Evolutionary conservation across 1,140 invertebrate species (phyloP), one percentile per base, ranked within the genome.

Genomic region (Apis florea): DNA sequence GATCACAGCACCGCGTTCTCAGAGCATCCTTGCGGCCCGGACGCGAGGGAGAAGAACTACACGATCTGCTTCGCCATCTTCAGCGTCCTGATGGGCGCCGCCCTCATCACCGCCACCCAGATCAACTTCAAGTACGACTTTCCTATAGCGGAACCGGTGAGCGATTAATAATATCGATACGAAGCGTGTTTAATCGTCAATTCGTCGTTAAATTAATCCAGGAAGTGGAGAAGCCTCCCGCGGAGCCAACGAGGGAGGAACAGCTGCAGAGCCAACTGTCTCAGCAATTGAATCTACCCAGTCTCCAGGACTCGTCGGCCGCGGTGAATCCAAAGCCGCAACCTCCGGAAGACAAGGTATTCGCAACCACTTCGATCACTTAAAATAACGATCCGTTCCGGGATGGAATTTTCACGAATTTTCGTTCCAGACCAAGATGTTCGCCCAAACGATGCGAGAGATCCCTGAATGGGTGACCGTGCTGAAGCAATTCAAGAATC

Each of bases 21-120:
- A 17, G 95, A 97, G 86, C 97, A 98, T 93, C 98, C 98, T 0
- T 99, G 99, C 91, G 96, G 96, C 1, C 97, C 97, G 2, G 96
- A 97, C 85, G 95, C 96, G 77, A 96, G 96, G 90, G 98, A 99
- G 91, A 98, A 99, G 90, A 99, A 99, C 92, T 99, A 99, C 92
- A 99, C 98, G 8, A 98, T 99, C 67, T 99, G 99, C 93, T 99
- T 99, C 93, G 98, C 98, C 0, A 98, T 98, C 21, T 99, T 99
- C 94, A 98, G 98, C 40, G 97, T 99, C 15, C 94, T 99, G 2
- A 99, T 99, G 98, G 97, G 97, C 3, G 98, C 97, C 74, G 98
- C 99, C 2, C 95, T 99, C 21, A 97, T 99, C 51, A 97, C 97
- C 15, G 98, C 99, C 0, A 98, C 98, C 0, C 98, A 98, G 94